Evolutionary conservation across 1,140 invertebrate species (phyloP).

Genomic region (Ceratitis capitata): DNA sequence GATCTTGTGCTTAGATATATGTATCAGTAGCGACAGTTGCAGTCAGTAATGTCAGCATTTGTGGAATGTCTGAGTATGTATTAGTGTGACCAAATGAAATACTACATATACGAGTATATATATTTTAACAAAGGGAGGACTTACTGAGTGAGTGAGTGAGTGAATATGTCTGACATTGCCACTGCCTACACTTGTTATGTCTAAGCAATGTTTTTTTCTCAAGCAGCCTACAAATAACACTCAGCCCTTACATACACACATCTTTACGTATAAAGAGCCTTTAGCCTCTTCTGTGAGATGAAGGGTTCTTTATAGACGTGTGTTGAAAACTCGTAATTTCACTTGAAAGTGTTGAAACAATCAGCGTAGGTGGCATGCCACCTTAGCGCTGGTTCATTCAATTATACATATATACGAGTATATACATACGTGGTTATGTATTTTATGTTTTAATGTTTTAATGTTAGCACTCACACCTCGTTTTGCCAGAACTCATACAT

Average conservation of each 20-base stretch:
- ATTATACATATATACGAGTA: background rate
- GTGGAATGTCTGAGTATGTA: background rate
- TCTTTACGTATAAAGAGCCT: background rate
- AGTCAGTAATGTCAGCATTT: background rate
- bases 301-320: background rate
- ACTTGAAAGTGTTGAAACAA: background rate
- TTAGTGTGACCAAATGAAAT: background rate
- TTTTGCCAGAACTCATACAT: background rate
- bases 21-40: background rate
- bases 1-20: too few species aligned
- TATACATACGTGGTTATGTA: background rate
- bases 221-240: background rate
- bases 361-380: conserved; percentile 7
- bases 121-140: background rate
- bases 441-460: background rate
- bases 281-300: background rate
- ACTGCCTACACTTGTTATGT: background rate
- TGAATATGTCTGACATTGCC: conserved; percentile 19
- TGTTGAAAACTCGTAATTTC: conserved; percentile 19
- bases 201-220: background rate
- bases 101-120: background rate
- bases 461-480: background rate
- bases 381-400: background rate
- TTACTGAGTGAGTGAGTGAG: background rate
- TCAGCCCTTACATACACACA: background rate